Base-by-base conservation (phyloP, 1,140 invertebrate genomes). In the Adelges cooleyi region DNA sequence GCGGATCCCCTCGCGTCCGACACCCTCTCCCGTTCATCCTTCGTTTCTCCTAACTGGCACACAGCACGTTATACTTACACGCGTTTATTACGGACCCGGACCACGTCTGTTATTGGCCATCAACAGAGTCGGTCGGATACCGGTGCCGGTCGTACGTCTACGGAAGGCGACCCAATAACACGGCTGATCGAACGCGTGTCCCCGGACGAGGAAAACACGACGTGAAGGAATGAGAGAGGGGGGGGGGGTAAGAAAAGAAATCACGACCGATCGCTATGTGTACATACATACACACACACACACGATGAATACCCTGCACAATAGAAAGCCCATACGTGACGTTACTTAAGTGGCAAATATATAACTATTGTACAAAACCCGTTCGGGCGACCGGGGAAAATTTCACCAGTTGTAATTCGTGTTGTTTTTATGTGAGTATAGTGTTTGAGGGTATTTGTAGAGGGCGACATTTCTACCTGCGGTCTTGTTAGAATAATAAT, bases 91-190 rank as follows among this genome's bases (percentile, higher is more conserved):
- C 56, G 56, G 42, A 62, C 25, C 42, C 56, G 56, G 23, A 25
- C 56, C 56, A 62, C 56, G 56, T 62, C 56, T 46, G 42, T 62
- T 62, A 62, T 62, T 62, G 56, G 56, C 56, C 56, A 62, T 62
- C 44, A 62, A 23, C 20, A 20, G 27, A 15, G n/a, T n/a, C 29
- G 11, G 23, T 17, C n/a, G n/a, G n/a, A n/a, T n/a, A n/a, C n/a
- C n/a, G n/a, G 54, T 42, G 23, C 2, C 20, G 5, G 33, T 11
- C 52, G 20, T 22, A 36, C 0, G 38, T 3, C 20, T 33, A 18
- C 22, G 23, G 13, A 5, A 10, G 15, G 6, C 1, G 1, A 29
- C 56, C 56, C 56, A 62, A 62, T 62, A 62, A 46, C 56, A 62
- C 56, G 56, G 56, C 56, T 62, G 56, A 62, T 62, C 56, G 56